A percentile compares a stretch with the other conserved stretches of the same genome.
Conservation (phyloP, 1,140 invertebrate species). For the Heliconius hewitsoni region DNA sequence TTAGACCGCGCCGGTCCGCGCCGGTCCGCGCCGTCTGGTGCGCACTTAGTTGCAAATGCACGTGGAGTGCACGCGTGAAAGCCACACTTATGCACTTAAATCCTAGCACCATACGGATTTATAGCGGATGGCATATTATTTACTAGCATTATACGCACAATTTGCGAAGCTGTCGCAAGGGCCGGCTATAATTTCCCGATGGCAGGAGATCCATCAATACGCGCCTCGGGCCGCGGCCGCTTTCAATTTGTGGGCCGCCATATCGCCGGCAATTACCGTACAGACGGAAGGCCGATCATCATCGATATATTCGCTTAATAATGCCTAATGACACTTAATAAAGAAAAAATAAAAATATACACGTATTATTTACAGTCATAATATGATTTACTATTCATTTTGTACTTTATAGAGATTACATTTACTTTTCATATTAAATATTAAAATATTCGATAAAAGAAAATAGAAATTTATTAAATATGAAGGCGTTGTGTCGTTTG, state of each 20-base stretch:
- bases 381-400: neutral
- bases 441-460: no score
- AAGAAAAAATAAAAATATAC: slow-evolving; percentile 75
- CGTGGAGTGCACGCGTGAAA: slow-evolving; percentile 48
- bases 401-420: neutral
- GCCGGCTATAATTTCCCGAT: slow-evolving; percentile 77
- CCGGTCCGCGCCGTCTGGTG: neutral
- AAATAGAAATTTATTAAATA: no score
- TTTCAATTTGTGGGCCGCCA: slow-evolving; percentile 79
- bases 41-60: slow-evolving; percentile 15
- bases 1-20: neutral
- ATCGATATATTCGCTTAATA: slow-evolving; percentile 77
- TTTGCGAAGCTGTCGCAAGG: slow-evolving; percentile 79
- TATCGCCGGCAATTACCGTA: slow-evolving; percentile 74
- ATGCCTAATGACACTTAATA: slow-evolving; percentile 80
- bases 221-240: slow-evolving; percentile 70
- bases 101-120: slow-evolving; percentile 67
- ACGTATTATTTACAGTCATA: slow-evolving; percentile 65
- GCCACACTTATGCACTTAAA: slow-evolving; percentile 53
- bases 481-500: no score
- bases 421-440: neutral
- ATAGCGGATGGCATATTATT: slow-evolving; percentile 72
- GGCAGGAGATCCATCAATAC: slow-evolving; percentile 79
- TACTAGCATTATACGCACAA: slow-evolving; percentile 80
- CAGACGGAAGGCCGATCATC: slow-evolving; percentile 77